Percentiles rank a stretch among this genome's conserved stretches.
Conservation (phyloP, 2,113 vertebrate genomes). For the Platysteira castanea region DNA sequence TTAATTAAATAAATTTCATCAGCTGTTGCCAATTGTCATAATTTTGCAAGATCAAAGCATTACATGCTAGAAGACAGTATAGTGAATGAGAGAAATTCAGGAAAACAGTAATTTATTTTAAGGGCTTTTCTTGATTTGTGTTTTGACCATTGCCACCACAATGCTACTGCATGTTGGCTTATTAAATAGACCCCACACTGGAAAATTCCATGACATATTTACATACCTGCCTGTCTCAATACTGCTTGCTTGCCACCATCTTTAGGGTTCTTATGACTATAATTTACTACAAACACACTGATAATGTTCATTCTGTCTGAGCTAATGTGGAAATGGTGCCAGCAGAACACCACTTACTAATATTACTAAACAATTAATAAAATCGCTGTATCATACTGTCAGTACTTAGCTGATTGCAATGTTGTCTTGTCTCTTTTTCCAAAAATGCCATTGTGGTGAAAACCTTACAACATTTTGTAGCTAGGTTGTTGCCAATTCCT, state of each 20-base stretch:
- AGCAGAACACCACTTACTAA: background rate
- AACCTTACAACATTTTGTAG: background rate
- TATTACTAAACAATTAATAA: background rate
- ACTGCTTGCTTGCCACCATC: background rate
- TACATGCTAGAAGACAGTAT: background rate
- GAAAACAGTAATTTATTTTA: background rate
- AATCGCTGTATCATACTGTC: background rate
- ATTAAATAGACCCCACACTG: background rate
- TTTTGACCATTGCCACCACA: background rate
- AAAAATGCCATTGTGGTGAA: background rate
- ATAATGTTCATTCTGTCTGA: background rate
- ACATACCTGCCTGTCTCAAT: background rate
- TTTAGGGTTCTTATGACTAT: background rate
- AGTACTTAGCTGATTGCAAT: background rate
- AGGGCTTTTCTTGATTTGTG: background rate
- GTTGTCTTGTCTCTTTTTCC: background rate
- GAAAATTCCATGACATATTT: background rate
- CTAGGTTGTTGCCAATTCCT: background rate
- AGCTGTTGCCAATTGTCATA: background rate
- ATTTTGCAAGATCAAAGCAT: background rate
- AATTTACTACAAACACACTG: background rate
- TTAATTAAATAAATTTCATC: background rate
- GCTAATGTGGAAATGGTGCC: background rate
- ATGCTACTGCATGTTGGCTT: background rate
- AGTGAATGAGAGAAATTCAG: background rate